phyloP scores from a whole-genome alignment of 2,888 invertebrate species.

The Ectropis crepuscularia region DNA sequence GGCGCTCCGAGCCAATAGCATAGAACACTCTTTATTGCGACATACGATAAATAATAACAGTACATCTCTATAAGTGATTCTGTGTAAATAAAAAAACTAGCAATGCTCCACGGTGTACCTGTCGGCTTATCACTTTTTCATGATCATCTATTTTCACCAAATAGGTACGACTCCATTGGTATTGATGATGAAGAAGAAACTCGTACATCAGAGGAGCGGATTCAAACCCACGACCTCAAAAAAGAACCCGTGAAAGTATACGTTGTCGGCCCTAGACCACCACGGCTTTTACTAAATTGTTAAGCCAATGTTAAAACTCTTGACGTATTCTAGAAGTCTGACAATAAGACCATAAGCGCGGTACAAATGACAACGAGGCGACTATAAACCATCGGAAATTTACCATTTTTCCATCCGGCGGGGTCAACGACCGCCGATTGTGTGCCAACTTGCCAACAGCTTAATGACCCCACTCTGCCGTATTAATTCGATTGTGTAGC shows the following conservation, averaged over 20 bases:
- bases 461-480: constrained; percentile 55
- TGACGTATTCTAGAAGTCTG: neutral
- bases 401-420: constrained; percentile 51
- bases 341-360: neutral
- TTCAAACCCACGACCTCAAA: too few species aligned
- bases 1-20: constrained; percentile 41
- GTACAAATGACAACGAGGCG: constrained; percentile 14
- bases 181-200: too few species aligned
- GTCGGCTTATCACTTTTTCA: too few species aligned
- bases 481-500: constrained; percentile 48
- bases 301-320: neutral
- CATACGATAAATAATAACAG: too few species aligned
- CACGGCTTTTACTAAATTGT: neutral
- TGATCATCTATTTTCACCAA: too few species aligned
- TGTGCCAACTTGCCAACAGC: constrained; percentile 46
- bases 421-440: constrained; percentile 61
- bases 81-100: too few species aligned
- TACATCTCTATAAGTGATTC: too few species aligned
- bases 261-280: too few species aligned
- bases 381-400: constrained; percentile 38
- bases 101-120: too few species aligned
- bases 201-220: too few species aligned
- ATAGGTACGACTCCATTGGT: too few species aligned
- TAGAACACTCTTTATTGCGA: neutral
- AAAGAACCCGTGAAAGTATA: too few species aligned